A percentile compares a stretch with the other conserved stretches of the same genome.
Evolutionary conservation across 2,888 invertebrate genomes (phyloP).

Genomic region (Heliconius ethilla): DNA sequence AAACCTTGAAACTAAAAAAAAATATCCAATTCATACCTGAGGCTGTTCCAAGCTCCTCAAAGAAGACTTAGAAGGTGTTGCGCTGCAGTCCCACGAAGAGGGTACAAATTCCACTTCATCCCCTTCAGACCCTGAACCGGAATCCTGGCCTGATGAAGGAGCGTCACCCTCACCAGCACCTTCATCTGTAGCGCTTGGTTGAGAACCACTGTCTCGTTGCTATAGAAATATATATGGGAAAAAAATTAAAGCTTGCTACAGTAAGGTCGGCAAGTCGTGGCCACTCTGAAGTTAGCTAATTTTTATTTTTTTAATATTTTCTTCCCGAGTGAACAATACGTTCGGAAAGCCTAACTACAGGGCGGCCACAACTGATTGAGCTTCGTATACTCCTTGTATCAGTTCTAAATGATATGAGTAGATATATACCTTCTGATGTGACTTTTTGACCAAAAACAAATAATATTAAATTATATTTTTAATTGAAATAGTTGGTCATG

Average conservation of each 20-base stretch:
- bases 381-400: too few species aligned
- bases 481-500: not conserved
- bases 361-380: not conserved
- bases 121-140: conserved; percentile 78
- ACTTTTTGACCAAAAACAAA: not conserved
- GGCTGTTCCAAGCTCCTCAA: conserved; percentile 74
- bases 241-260: not conserved
- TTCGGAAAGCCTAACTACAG: not conserved
- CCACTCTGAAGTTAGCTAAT: not conserved
- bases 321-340: too few species aligned
- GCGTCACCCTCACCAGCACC: conserved; percentile 44
- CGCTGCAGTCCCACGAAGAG: conserved; percentile 90
- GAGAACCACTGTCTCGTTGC: conserved; percentile 58
- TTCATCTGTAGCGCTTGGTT: conserved; percentile 45
- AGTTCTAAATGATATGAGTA: not conserved
- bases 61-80: conserved; percentile 88
- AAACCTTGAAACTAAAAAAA: not conserved
- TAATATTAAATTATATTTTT: not conserved
- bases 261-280: not conserved
- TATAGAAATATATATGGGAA: conserved; percentile 43
- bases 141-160: conserved; percentile 51
- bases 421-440: not conserved
- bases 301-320: too few species aligned
- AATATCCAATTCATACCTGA: conserved; percentile 52
- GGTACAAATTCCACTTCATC: conserved; percentile 89